Base-by-base conservation (phyloP, 2,888 invertebrate species). In the Deilephila porcellus region DNA sequence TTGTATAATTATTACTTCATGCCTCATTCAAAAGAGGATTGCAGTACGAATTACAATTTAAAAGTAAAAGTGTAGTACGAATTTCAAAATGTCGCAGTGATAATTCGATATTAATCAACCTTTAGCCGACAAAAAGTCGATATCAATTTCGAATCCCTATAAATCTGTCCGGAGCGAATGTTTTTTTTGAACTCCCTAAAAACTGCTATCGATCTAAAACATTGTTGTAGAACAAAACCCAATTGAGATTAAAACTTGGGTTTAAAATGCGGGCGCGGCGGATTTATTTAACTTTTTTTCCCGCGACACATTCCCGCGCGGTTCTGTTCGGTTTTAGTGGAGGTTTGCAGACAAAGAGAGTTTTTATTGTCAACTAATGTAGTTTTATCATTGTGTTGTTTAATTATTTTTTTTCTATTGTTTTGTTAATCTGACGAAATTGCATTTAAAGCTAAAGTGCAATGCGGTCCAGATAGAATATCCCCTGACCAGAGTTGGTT, bases 271-370 rank as follows among this genome's bases (percentile, higher is more conserved):
- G 82, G 80, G 76, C 76, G 79, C 76, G 75, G 78, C 78, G 83
- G 83, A 88, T 89, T 89, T 86, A 89, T 89, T 88, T 87, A 89
- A 90, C 88, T 90, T 90, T 88, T 32, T 86, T 84, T 82, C 77
- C 79, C 74, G 79, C 78, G 71, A 53, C 73, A 75, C 71, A 53
- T 76, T 20, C 72, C 74, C 74, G 56, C 67, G 75, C 74, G 74
- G n/a, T 73, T 64, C 45, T 29, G 67, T 45, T 67, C 56, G 32
- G 56, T 64, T 56, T 37, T 32, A 52, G 45, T 70, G 19, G 52
- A 14, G n/a, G 20, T 32, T 32, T 11, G 20, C 7, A 37, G 0
- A 67, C 1, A 52, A 45, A n/a, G 14, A 8, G n/a, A 20, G 37
- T 45, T 64, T n/a, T 64, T 45, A 20, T 64, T 29, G 29, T 14